Evolutionary conservation across 1,140 invertebrate genomes (phyloP), one percentile per base, ranked within the genome.

Genomic region (Leptoteleia sp.): DNA sequence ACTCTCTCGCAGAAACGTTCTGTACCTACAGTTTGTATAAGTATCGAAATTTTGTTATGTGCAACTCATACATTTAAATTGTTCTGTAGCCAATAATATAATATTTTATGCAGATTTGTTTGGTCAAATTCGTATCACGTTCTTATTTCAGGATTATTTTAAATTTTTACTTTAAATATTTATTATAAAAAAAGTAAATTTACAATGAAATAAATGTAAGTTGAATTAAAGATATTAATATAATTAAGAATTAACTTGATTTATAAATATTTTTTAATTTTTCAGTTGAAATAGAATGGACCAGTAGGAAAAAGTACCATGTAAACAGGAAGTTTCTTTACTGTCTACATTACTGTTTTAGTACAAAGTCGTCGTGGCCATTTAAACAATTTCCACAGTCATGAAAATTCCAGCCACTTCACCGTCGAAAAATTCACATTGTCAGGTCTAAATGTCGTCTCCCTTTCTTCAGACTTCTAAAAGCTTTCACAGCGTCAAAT

Each of bases 1-100:
- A 77, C 52, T 40, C 43, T 37, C 50, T 22, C 35, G 13, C 25
- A 37, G 62, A 82, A 83, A 84, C 57, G 65, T 79, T 64, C 67
- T 80, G 78, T 81, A 79, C 31, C 45, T 67, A 70, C 77, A 82
- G 79, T 87, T 86, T 87, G 80, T 82, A 83, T 81, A 85, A 84
- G 76, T 81, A 82, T 76, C 65, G 55, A 86, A 87, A 70, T 85
- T 87, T 84, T 65, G 64, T 82, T 52, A 71, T 64, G 71, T 45
- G 35, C 55, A 45, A 62, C 54, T 59, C 59, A 52, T 17, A 19
- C 54, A 54, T 50, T 38, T 55, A 11, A 47, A 48, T 0, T 40
- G 62, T 29, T 50, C 11, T 59, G 62, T 45, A 11, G 15, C 45
- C 31, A 12, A 54, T 33, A 52, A 38, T 43, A 35, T 48, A 8